phyloP scores from a whole-genome alignment of 1,140 invertebrate genomes.

The Aphelinus atriplicis region DNA sequence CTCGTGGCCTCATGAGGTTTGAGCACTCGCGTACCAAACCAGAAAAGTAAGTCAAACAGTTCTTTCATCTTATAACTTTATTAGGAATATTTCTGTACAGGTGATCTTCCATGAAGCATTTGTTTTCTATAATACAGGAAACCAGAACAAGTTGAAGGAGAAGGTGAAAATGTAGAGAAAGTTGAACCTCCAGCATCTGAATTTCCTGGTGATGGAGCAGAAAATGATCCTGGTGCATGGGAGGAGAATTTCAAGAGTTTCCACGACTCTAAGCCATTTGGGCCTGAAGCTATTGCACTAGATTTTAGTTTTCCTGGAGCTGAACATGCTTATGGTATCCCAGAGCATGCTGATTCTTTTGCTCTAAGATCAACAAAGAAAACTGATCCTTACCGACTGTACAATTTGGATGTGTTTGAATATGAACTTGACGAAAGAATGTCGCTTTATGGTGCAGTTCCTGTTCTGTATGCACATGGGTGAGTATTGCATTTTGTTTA shows the following conservation, averaged over 20 bases:
- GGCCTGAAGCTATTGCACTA: slow-evolving; percentile 93
- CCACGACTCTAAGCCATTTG: slow-evolving; percentile 92
- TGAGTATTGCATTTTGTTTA: slow-evolving; percentile 62
- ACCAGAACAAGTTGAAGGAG: slow-evolving; percentile 51
- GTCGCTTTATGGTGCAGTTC: slow-evolving; percentile 96
- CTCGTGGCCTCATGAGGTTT: slow-evolving; percentile 88
- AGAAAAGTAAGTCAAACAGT: slow-evolving; percentile 62
- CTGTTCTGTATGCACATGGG: slow-evolving; percentile 94
- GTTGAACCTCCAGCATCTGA: slow-evolving; percentile 51
- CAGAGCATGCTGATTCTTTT: slow-evolving; percentile 95
- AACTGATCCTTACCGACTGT: slow-evolving; percentile 93
- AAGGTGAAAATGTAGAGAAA: slow-evolving; percentile 56
- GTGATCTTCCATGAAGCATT: too few species aligned
- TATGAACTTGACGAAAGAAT: slow-evolving; percentile 95
- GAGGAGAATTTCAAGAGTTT: slow-evolving; percentile 96
- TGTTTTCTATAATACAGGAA: slow-evolving; percentile 44
- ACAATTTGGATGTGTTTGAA: slow-evolving; percentile 99
- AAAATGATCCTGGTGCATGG: slow-evolving; percentile 88
- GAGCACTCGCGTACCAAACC: slow-evolving; percentile 87
- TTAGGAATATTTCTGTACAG: too few species aligned
- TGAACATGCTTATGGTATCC: slow-evolving; percentile 93
- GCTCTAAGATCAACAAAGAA: slow-evolving; percentile 86
- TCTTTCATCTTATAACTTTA: slow-evolving; percentile 1
- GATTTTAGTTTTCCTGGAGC: slow-evolving; percentile 95
- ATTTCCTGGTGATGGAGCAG: slow-evolving; percentile 63